Evolutionary conservation across 2,113 vertebrate species (phyloP).

Genomic region (Hydrochoerus hydrochaeris): DNA sequence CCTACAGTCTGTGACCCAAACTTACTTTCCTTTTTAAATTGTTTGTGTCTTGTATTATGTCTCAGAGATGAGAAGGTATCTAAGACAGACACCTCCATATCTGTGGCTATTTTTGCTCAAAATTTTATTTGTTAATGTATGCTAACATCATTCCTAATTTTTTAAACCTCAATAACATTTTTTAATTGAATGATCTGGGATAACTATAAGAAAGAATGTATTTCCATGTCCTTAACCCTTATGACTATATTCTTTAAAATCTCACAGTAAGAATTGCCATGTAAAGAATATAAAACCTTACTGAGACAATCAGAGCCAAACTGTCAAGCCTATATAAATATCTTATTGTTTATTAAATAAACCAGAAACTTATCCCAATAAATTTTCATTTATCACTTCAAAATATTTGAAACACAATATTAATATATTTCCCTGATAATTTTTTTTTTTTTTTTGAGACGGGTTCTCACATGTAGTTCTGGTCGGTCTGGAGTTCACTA

Average conservation of each 20-base stretch:
- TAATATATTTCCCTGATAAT: background rate
- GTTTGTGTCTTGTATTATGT: background rate
- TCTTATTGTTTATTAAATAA: slow-evolving; percentile 10
- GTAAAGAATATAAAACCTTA: background rate
- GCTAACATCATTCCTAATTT: background rate
- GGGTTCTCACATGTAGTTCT: too few relatives aligned
- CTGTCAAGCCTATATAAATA: background rate
- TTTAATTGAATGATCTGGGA: background rate
- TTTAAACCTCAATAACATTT: background rate
- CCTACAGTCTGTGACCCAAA: background rate
- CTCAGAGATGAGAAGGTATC: background rate
- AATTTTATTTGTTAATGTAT: background rate
- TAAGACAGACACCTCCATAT: background rate
- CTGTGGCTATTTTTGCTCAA: background rate
- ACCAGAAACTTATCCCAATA: background rate
- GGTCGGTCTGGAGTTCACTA: background rate
- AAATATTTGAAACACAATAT: background rate
- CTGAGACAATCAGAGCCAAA: background rate
- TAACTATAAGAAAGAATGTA: background rate
- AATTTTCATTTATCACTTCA: background rate
- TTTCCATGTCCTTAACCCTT: background rate
- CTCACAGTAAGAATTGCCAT: background rate
- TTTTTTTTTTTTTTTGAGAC: background rate
- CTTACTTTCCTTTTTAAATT: background rate
- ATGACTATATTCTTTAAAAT: background rate